Percentiles rank a stretch among this genome's conserved stretches.
Conservation (phyloP, 2,113 vertebrate genomes). For the Microtus pennsylvanicus region DNA sequence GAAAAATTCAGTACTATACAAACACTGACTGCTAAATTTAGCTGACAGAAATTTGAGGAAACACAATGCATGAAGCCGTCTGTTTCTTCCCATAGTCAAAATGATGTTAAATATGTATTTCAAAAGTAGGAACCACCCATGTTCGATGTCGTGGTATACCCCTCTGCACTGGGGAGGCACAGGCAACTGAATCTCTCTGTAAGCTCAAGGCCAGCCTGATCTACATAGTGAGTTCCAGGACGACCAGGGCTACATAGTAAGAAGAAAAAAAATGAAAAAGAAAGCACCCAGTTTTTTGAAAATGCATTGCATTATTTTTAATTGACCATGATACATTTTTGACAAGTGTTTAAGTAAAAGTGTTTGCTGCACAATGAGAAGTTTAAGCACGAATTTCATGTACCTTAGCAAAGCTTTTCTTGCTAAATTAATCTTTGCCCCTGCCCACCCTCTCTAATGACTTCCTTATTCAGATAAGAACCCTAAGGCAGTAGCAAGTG, state of each 20-base stretch:
- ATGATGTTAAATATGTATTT: background rate
- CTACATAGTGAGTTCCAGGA: background rate
- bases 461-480: conserved; percentile 38
- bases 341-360: conserved; percentile 12
- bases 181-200: background rate
- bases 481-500: background rate
- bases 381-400: background rate
- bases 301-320: conserved; percentile 15
- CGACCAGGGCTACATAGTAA: background rate
- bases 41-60: background rate
- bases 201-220: background rate
- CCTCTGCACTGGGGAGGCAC: background rate
- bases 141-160: background rate
- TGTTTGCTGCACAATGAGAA: background rate
- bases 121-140: background rate
- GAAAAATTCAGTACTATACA: background rate
- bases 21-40: background rate
- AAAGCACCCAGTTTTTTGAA: background rate
- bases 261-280: background rate
- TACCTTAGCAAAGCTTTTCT: conserved; percentile 31
- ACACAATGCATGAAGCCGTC: background rate
- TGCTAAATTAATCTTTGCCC: conserved; percentile 46
- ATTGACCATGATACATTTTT: conserved; percentile 3
- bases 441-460: background rate
- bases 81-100: background rate